Base-by-base conservation (phyloP, 2,113 vertebrate genomes). In the Marmota monax region DNA sequence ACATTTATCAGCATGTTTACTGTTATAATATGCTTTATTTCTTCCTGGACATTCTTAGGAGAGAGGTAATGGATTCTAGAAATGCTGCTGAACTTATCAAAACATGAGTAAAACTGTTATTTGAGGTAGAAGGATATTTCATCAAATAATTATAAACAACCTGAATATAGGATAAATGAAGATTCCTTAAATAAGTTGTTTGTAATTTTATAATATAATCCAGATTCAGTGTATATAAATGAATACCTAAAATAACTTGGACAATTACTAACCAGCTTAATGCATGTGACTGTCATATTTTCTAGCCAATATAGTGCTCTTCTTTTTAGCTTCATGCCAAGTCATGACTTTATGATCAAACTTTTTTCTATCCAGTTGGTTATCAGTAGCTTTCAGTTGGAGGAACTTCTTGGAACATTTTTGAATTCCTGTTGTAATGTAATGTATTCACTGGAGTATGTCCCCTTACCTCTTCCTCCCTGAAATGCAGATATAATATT, bases 101-200 rank as follows among this genome's bases (percentile, higher is more conserved):
- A 83, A 56, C 56, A 42, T 61, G 2, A 6, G 34, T 74, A 87
- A 82, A 83, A 67, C n/a, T 78, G 37, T 9, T 58, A 17, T 72
- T 80, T 92, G 69, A 69, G 18, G 4, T 63, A 48, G 1, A 70
- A 74, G 4, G 0, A 80, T 29, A 22, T 89, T 96, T 92, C 42
- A 92, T 89, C 42, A 86, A 89, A 53, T 77, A 89, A 92, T 17
- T 82, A 2, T 76, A 67, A 90, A 89, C 11, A 89, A 67, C 17
- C 20, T 88, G 61, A 88, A 82, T 63, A 82, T 42, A 37, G 72
- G 14, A 82, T 22, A 82, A 93, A 53, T 63, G 3, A 84, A 51
- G 4, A 10, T 79, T 53, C 32, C 37, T 80, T 72, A 88, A 77
- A 61, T 90, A 67, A 42, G 42, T 63, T 53, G 9, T 13, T 45